phyloP scores from a whole-genome alignment of 2,797 vertebrate species.

The Lemur catta region DNA sequence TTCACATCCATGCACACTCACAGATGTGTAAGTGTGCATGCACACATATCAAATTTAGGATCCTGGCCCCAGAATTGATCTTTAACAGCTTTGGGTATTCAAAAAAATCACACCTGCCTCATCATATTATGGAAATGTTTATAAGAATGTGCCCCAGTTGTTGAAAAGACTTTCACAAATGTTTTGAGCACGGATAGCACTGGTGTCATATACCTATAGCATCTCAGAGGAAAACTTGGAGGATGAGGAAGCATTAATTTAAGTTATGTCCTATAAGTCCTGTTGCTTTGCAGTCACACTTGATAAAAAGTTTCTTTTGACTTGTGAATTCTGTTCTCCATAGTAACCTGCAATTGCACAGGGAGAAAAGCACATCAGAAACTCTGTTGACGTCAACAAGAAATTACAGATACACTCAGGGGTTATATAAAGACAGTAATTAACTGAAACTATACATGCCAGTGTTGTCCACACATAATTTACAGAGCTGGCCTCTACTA shows the following conservation, averaged over 20 bases:
- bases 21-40: background rate
- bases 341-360: background rate
- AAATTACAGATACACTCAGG: too few species aligned
- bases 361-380: background rate
- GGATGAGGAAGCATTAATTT: background rate
- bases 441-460: background rate
- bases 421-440: background rate
- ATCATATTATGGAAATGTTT: background rate
- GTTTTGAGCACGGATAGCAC: background rate
- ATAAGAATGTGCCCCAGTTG: background rate
- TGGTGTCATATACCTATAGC: background rate
- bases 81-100: background rate
- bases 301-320: background rate
- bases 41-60: background rate
- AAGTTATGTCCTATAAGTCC: background rate
- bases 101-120: background rate
- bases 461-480: background rate
- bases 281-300: background rate
- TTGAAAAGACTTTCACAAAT: background rate
- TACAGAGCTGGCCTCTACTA: background rate
- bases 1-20: background rate
- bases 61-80: background rate
- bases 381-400: background rate
- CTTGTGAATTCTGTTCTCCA: background rate
- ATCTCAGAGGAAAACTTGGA: background rate